These are phyloP conservation scores for Brachypterus glaber DNA, from an alignment of 2,888 invertebrate genomes.

Conservation along the genomic window DNA sequence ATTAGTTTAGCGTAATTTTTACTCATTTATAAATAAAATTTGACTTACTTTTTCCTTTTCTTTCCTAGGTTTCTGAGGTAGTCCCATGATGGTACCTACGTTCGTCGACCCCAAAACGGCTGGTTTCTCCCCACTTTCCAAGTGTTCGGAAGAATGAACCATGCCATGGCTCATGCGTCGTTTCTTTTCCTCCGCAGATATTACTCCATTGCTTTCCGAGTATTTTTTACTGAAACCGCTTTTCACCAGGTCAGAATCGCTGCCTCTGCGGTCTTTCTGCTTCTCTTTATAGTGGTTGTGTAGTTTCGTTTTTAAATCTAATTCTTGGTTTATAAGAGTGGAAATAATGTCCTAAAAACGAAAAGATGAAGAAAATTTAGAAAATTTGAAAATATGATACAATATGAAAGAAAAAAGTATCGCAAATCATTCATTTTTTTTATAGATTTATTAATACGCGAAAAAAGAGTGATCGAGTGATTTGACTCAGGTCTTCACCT, in stretches of 20 bases:
- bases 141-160: slow-evolving; percentile 39
- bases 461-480: too few species aligned
- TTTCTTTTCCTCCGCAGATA: slow-evolving; percentile 51
- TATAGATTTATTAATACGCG: too few species aligned
- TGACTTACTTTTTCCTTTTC: slow-evolving; percentile 27
- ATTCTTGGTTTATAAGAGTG: too few species aligned
- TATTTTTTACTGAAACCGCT: slow-evolving; percentile 32
- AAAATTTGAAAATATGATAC: background rate
- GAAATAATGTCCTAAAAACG: slow-evolving; percentile 22
- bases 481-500: too few species aligned
- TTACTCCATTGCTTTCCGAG: slow-evolving; percentile 50
- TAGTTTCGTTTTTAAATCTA: slow-evolving; percentile 27
- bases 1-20: too few species aligned
- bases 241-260: slow-evolving; percentile 42
- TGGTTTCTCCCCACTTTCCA: slow-evolving; percentile 27
- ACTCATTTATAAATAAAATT: too few species aligned
- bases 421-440: too few species aligned
- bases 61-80: slow-evolving; percentile 37
- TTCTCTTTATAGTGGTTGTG: slow-evolving; percentile 30
- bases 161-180: slow-evolving; percentile 53
- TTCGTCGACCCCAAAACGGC: slow-evolving; percentile 55
- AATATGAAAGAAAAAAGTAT: too few species aligned
- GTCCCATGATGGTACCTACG: slow-evolving; percentile 52
- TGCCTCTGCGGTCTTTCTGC: slow-evolving; percentile 45
- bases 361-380: slow-evolving; percentile 2